These are phyloP conservation scores for Meriones psammophilus DNA, from an alignment of 2,797 vertebrate genomes.

Conservation along the genomic window DNA sequence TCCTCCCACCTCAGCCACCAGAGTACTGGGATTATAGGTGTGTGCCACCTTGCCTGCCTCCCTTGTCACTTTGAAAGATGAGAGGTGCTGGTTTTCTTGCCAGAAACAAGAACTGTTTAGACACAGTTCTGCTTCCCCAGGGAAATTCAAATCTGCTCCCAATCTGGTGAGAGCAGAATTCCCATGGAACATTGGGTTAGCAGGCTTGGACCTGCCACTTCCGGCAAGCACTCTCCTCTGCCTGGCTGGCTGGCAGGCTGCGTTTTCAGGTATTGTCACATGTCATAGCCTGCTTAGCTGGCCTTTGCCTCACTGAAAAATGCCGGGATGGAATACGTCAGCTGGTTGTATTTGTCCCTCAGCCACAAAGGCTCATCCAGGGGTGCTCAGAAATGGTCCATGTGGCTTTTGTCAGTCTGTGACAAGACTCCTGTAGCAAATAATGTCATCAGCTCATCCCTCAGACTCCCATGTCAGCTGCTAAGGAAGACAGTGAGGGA, in stretches of 20 bases:
- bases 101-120: background rate
- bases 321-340: background rate
- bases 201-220: constrained; percentile 53
- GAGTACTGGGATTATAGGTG: background rate
- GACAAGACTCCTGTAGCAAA: background rate
- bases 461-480: constrained; percentile 18
- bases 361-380: background rate
- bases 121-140: background rate
- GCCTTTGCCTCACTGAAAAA: background rate
- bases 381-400: background rate
- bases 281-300: background rate
- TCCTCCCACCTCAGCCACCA: background rate
- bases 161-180: background rate
- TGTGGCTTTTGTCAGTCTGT: background rate
- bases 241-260: background rate
- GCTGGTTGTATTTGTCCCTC: background rate
- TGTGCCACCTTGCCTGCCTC: background rate
- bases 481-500: background rate
- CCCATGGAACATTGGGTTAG: background rate
- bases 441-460: background rate
- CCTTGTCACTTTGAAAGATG: constrained; percentile 27
- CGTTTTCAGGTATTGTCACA: background rate
- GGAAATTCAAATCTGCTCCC: background rate
- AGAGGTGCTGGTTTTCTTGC: background rate
- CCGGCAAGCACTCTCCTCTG: background rate